Evolutionary conservation across 2,113 vertebrate genomes (phyloP), one percentile per base, ranked within the genome.

Genomic region (Scortum barcoo): DNA sequence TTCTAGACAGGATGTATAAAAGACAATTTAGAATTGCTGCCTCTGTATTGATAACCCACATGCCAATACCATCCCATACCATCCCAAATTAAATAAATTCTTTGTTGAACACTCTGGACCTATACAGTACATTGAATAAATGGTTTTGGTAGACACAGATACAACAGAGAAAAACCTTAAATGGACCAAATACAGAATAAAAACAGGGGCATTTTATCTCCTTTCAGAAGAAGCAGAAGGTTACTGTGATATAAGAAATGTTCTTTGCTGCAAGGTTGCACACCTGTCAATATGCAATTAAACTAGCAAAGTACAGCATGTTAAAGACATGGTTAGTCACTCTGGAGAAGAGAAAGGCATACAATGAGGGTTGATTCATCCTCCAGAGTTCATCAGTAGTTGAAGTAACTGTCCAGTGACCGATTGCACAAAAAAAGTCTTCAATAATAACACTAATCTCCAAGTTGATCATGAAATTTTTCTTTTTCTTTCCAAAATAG

Each of bases 41-140:
- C 36, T 20, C 30, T 58, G 26, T 33, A 51, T 30, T 61, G 67
- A n/a, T 4, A 66, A 42, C 58, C 16, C 0, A 0, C 65, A 30
- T n/a, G 38, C 3, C 75, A 70, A 77, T n/a, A n/a, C n/a, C n/a
- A 19, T 16, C 9, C 38, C 12, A 48, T n/a, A 70, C 14, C 33
- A 38, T 20, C 40, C 12, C 22, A 57, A 58, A 71, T 30, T 0
- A 66, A 73, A 44, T 66, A 73, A 78, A 86, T 76, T 86, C 68
- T 79, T 80, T 28, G 24, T 48, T 65, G 7, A 67, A 51, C 74
- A 46, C 26, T 63, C 11, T 26, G 33, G n/a, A 76, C 6, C 30
- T 14, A 22, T 40, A 72, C 38, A 46, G 71, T 84, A 90, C 81
- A 91, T 88, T 88, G 86, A 81, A 1, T 62, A 57, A 30, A 56